phyloP scores from a whole-genome alignment of 2,888 invertebrate genomes.

The Nymphalis c-album region DNA sequence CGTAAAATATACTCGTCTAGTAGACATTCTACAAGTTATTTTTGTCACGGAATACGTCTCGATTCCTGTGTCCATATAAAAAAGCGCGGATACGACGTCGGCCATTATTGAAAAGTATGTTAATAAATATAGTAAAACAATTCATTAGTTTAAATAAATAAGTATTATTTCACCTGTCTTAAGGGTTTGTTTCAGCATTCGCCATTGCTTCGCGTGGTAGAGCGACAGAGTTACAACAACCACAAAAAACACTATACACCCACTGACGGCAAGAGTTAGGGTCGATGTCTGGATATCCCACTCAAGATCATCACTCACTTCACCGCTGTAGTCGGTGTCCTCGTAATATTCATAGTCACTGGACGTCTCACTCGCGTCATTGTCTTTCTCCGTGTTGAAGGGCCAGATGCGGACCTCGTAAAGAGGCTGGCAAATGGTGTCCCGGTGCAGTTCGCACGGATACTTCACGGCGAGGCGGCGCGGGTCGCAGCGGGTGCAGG shows the following conservation, averaged over 20 bases:
- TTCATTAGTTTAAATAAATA: too few species aligned
- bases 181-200: conserved; percentile 87
- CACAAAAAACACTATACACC: conserved; percentile 90
- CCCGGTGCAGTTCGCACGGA: conserved; percentile 88
- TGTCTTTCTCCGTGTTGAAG: conserved; percentile 62
- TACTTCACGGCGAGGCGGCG: conserved; percentile 83
- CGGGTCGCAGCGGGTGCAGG: conserved; percentile 86
- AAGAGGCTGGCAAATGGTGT: conserved; percentile 87
- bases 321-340: conserved; percentile 69
- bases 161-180: conserved; percentile 84
- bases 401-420: conserved; percentile 84
- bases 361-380: conserved; percentile 54
- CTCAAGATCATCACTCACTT: conserved; percentile 74
- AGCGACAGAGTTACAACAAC: conserved; percentile 88
- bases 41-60: too few species aligned
- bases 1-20: too few species aligned
- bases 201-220: conserved; percentile 90
- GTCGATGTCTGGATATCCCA: conserved; percentile 90
- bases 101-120: too few species aligned
- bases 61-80: too few species aligned
- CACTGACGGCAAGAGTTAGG: conserved; percentile 86
- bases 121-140: too few species aligned
- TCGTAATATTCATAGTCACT: conserved; percentile 74
- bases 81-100: too few species aligned
- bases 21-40: too few species aligned